Conservation (phyloP, 2,113 vertebrate genomes). For the Trichomycterus rosablanca region DNA sequence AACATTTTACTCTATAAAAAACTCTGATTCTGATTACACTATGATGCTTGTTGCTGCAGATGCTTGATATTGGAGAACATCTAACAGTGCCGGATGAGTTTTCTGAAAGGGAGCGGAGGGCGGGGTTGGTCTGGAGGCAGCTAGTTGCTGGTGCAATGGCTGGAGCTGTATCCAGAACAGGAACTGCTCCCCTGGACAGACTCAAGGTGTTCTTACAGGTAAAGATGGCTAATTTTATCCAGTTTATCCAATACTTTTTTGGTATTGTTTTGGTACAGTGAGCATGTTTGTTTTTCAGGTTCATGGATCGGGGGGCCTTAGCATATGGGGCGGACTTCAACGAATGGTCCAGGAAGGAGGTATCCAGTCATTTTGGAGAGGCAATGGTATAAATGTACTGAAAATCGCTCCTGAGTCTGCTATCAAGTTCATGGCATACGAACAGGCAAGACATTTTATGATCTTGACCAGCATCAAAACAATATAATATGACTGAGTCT, state of each 20-base stretch:
- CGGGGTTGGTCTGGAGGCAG: slow-evolving; percentile 87
- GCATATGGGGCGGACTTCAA: slow-evolving; percentile 72
- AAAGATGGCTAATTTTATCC: not conserved
- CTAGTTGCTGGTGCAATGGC: slow-evolving; percentile 83
- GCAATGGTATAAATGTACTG: slow-evolving; percentile 82
- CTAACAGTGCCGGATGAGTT: slow-evolving; percentile 89
- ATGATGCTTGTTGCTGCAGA: slow-evolving; percentile 57
- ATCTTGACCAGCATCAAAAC: too few relatives aligned
- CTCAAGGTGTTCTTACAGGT: slow-evolving; percentile 94
- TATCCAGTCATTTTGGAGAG: slow-evolving; percentile 78
- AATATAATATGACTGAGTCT: too few relatives aligned
- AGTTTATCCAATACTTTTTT: too few relatives aligned
- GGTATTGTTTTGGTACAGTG: too few relatives aligned
- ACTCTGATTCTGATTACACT: not conserved
- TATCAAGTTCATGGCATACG: slow-evolving; percentile 94
- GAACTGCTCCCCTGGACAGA: slow-evolving; percentile 88
- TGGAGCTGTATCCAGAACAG: slow-evolving; percentile 85
- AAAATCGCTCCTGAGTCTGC: slow-evolving; percentile 94
- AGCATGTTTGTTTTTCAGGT: too few relatives aligned
- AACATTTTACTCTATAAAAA: not conserved
- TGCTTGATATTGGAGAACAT: slow-evolving; percentile 89
- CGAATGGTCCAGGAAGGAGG: slow-evolving; percentile 87
- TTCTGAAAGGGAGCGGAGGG: slow-evolving; percentile 79
- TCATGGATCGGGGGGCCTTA: slow-evolving; percentile 77
- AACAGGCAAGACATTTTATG: slow-evolving; percentile 77